Base-by-base conservation (phyloP, 2,797 vertebrate genomes). In the Discoglossus pictus region DNA sequence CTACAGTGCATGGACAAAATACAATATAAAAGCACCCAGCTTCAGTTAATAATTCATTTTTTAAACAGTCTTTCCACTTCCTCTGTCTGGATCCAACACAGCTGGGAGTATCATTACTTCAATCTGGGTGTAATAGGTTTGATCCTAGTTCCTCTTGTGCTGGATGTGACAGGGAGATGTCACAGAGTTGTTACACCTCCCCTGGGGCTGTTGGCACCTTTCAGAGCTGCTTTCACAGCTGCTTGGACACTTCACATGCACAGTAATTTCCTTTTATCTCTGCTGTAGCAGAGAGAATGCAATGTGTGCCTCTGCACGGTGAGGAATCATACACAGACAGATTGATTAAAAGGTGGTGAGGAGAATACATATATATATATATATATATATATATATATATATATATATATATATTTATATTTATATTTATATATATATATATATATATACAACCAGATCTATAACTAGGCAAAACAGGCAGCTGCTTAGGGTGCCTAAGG, bases 141-240 rank as follows among this genome's bases (percentile, higher is more conserved):
- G 58, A 68, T 61, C 66, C 34, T 27, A 44, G 48, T 46, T 36
- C 44, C 48, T 68, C 35, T 9, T 68, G 40, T 44, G 56, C 56
- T 53, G 34, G 58, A 68, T 61, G 48, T 68, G 66, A 68, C 58
- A 68, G 31, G 36, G 55, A 68, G 48, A 61, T 68, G 66, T 54
- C 66, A 68, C 21, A 6, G 20, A 68, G 66, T 46, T 67, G 23
- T 34, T 58, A 68, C 39, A 61, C 48, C 25, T 68, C 65, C 47
- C 65, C 35, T 44, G 27, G 43, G 56, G 56, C 65, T 43, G 20
- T 61, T 68, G 65, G 39, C 55, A 68, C 47, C 56, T 68, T 46
- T 68, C 47, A 68, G 34, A 61, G 47, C 20, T 53, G 48, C 39
- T 47, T 68, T 68, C 39, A 68, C 56, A 61, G 56, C 65, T 68